Percentiles rank a stretch among this genome's conserved stretches.
These are phyloP conservation scores for Coregonus suidteri DNA, from an alignment of 2,797 vertebrate species.

Conservation along the genomic window DNA sequence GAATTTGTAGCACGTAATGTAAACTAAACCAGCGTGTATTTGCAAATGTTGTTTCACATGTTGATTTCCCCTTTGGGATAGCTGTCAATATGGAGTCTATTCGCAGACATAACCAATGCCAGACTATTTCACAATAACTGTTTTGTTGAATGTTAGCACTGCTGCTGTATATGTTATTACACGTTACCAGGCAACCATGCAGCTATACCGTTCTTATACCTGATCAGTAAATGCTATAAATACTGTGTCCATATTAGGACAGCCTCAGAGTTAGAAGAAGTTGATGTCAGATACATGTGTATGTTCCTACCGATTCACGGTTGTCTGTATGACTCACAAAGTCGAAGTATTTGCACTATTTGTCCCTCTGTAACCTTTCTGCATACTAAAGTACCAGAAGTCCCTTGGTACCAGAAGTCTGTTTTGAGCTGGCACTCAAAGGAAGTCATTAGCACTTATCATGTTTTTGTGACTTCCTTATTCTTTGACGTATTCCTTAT, in stretches of 20 bases:
- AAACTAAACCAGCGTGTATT: background rate
- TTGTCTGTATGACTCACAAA: background rate
- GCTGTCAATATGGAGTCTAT: background rate
- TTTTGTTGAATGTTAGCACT: background rate
- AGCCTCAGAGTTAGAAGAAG: background rate
- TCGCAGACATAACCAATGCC: background rate
- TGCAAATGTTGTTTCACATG: background rate
- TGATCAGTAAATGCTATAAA: background rate
- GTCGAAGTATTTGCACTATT: background rate
- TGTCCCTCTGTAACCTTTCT: background rate
- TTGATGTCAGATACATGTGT: background rate
- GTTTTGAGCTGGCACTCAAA: background rate
- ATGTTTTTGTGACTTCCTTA: background rate
- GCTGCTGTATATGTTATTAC: background rate
- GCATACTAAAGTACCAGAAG: background rate
- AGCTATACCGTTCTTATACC: background rate
- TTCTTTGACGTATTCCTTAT: background rate
- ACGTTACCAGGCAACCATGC: background rate
- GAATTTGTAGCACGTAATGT: background rate
- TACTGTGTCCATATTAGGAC: background rate
- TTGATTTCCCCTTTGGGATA: background rate
- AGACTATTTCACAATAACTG: background rate
- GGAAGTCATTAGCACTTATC: background rate
- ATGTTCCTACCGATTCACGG: background rate
- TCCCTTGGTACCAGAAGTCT: background rate